Conservation (phyloP, 2,797 vertebrate genomes). For the Varecia variegata region DNA sequence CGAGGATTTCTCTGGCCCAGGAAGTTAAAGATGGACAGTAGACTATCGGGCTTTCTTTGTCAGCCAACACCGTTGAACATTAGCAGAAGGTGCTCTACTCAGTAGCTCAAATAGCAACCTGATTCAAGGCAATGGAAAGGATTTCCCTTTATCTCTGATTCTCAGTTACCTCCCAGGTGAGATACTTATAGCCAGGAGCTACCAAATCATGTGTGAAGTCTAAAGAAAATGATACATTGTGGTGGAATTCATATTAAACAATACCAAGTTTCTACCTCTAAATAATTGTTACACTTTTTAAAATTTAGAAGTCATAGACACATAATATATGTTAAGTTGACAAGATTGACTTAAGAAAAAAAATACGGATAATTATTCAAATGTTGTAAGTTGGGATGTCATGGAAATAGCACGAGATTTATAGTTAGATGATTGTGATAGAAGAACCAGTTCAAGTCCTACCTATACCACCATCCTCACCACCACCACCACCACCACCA, state of each 20-base stretch:
- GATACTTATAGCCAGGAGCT: neutral
- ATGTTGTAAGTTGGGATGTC: neutral
- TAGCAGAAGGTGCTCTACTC: neutral
- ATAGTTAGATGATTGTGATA: neutral
- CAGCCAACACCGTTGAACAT: neutral
- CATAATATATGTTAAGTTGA: neutral
- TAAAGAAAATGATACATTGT: neutral
- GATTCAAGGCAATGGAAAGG: constrained; percentile 2
- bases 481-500: too few relatives aligned
- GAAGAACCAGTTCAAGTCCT: neutral
- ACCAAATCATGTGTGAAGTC: neutral
- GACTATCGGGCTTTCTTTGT: neutral
- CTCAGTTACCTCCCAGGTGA: neutral
- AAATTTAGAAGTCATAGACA: neutral
- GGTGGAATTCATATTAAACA: neutral
- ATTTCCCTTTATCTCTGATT: constrained; percentile 45
- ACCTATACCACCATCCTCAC: neutral
- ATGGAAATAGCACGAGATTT: neutral
- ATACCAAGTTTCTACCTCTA: neutral
- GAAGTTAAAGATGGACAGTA: neutral
- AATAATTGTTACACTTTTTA: neutral
- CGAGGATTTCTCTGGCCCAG: neutral
- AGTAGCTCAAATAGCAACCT: neutral
- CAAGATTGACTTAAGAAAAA: neutral
- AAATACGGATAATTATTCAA: neutral